Base-by-base conservation (phyloP, 2,888 invertebrate genomes). In the Arge pagana region DNA sequence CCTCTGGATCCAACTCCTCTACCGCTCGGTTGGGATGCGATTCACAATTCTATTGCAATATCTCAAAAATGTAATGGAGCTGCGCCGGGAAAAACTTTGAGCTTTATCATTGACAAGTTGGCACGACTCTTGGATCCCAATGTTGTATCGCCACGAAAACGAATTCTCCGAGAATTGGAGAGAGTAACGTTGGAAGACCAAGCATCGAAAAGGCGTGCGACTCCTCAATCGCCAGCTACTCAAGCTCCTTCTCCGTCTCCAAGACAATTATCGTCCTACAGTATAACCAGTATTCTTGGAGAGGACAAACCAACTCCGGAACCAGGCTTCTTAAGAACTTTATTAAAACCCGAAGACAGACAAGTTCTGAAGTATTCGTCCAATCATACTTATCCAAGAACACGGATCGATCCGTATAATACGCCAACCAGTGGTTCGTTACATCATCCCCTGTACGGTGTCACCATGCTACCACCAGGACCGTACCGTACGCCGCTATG, bases 241-340 rank as follows among this genome's bases (percentile, higher is more conserved):
- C 52, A 51, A 35, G 55, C 64, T 62, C 51, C 65, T 24, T 67
- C 71, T 37, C 65, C 74, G 5, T 72, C 71, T 15, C 66, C 72
- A 11, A 74, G 78, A 70, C 68, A 81, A 74, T 66, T 81, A 60
- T 86, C 88, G 77, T 90, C 88, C 73, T 91, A 91, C 79, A 91
- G 91, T 80, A 92, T 92, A 75, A 90, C 89, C 70, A 90, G 91
- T 58, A 81, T 92, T 72, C 80, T 92, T 66, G 87, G 88, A 54
- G 85, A 86, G 59, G 81, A 84, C 74, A 82, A 79, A 62, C 82
- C 77, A 16, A 78, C 70, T 74, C 70, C 77, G 23, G 76, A 76
- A 40, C 70, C 73, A 7, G 74, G 75, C 15, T 76, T 76, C 57
- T 57, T 76, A 55, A 64, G 76, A 48, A 76, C 71, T 53, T 59